Percentiles rank a stretch among this genome's conserved stretches.
These are phyloP conservation scores for Cynaeus angustus DNA, from an alignment of 2,888 invertebrate species.

Conservation along the genomic window DNA sequence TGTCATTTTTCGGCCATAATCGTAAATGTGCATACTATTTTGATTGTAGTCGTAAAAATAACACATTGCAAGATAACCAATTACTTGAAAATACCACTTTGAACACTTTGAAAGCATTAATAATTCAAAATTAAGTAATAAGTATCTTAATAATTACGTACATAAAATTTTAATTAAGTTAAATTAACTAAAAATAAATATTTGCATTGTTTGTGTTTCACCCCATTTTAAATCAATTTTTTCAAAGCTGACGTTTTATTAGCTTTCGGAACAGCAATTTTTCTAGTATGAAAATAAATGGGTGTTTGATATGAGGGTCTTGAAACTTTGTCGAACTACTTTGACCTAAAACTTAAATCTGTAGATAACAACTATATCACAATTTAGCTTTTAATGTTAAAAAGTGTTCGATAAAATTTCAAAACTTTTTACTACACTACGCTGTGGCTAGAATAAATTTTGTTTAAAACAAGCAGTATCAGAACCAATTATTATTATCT, in stretches of 20 bases:
- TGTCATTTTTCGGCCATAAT: too few species aligned
- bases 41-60: too few species aligned
- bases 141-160: too few species aligned
- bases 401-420: slow-evolving; percentile 4
- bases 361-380: slow-evolving; percentile 7
- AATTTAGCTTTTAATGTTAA: slow-evolving; percentile 11
- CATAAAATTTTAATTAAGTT: too few species aligned
- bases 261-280: slow-evolving; percentile 27
- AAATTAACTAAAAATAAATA: too few species aligned
- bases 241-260: slow-evolving; percentile 10
- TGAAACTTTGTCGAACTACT: slow-evolving; percentile 18
- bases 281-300: slow-evolving; percentile 29
- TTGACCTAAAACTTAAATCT: slow-evolving; percentile 9
- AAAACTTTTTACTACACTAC: not conserved
- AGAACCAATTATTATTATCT: slow-evolving; percentile 17
- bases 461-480: slow-evolving; percentile 4
- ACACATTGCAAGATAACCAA: too few species aligned
- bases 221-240: slow-evolving; percentile 10
- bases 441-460: slow-evolving; percentile 7
- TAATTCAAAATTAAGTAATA: too few species aligned
- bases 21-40: too few species aligned
- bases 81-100: too few species aligned
- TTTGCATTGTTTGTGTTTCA: not conserved
- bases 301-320: slow-evolving; percentile 9
- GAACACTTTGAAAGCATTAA: too few species aligned